Base-by-base conservation (phyloP, 2,113 vertebrate genomes). In the Rutilus rutilus region DNA sequence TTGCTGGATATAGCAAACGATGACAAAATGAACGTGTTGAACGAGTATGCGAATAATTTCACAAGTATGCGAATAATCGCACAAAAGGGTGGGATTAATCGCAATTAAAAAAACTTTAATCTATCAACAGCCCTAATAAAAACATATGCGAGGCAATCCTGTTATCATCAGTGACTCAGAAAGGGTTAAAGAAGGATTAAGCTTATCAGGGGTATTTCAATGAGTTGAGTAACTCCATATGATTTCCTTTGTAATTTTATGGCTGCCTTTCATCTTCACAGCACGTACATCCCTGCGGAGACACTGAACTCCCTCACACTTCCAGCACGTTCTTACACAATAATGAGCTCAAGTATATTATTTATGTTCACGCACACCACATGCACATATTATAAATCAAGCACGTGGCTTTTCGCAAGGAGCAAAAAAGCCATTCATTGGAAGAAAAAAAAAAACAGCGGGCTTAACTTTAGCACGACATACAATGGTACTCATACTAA, bases 241-340 rank as follows among this genome's bases (percentile, higher is more conserved):
- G 84, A 89, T 89, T 88, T 88, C 78, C 91, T 91, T 90, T 91
- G 89, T 90, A 90, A 92, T 89, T 92, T 92, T 88, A 92, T 89
- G 88, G 90, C 78, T 62, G 65, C 82, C 89, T 92, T 93, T 92
- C 88, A 93, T 94, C 92, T 91, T 85, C 45, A 82, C 89, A 76
- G 84, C 74, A 82, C 78, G 78, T 85, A 90, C 88, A 90, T 88
- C 84, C 83, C 80, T 75, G 30, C 4, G 87, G 87, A 87, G 87
- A 88, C 89, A 90, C 84, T 64, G 78, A 57, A 76, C 23, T 74
- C 25, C 30, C 36, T 27, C 50, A 85, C 39, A 88, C 52, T 33
- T 86, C 71, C 65, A 30, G 59, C 33, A 77, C 75, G 87, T 86
- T 85, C 57, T 91, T 90, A 86, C 88, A 90, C 71, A 89, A 81